phyloP scores from a whole-genome alignment of 2,797 vertebrate species.

The Sebastolobus alascanus region DNA sequence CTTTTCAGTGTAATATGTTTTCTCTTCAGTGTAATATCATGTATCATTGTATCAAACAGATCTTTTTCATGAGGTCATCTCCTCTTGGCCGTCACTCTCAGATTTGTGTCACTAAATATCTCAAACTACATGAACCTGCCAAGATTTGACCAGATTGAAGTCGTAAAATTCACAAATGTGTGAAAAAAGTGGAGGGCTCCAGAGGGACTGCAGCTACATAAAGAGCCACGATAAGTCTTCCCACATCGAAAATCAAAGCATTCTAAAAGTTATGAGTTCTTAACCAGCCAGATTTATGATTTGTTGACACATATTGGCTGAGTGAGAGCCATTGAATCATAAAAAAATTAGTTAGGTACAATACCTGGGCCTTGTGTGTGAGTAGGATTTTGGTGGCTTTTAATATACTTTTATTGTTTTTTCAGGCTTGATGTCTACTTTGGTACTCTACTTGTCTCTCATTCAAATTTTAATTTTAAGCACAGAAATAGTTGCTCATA shows the following conservation, averaged over 20 bases:
- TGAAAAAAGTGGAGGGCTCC: constrained; percentile 35
- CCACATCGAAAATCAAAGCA: constrained; percentile 26
- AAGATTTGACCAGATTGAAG: constrained; percentile 40
- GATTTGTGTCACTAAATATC: constrained; percentile 31
- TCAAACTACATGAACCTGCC: constrained; percentile 20
- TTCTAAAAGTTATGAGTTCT: not conserved
- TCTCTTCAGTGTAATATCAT: not conserved
- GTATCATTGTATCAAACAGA: not conserved
- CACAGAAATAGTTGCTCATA: not conserved
- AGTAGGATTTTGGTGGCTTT: not conserved
- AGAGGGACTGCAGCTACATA: constrained; percentile 48
- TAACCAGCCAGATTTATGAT: not conserved
- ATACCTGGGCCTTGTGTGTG: not conserved
- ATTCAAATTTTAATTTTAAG: not conserved
- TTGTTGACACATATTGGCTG: not conserved
- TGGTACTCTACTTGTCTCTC: not conserved
- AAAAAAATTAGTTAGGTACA: not conserved
- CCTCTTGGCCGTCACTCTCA: constrained; percentile 6
- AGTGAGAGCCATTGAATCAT: not conserved
- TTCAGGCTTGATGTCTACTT: not conserved
- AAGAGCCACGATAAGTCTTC: constrained; percentile 12
- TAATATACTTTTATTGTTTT: not conserved
- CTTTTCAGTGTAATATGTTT: not conserved
- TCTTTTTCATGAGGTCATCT: constrained; percentile 9
- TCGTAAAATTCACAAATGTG: constrained; percentile 53